These are phyloP conservation scores for Selenia dentaria DNA, from an alignment of 2,888 invertebrate genomes.

Conservation along the genomic window DNA sequence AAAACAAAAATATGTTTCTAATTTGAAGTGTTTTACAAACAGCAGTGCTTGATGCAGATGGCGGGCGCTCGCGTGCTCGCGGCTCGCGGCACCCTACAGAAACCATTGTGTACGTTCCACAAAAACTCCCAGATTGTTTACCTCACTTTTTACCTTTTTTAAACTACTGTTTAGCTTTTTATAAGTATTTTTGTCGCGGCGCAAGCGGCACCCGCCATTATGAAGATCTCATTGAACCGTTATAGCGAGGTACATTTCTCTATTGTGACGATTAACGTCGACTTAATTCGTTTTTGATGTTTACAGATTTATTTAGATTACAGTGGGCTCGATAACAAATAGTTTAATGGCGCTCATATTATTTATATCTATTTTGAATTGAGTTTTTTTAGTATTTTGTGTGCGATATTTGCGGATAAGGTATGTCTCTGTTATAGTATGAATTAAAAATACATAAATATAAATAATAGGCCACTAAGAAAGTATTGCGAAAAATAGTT, in stretches of 20 bases:
- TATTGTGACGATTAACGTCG: slow-evolving; percentile 65
- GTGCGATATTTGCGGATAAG: slow-evolving; percentile 8
- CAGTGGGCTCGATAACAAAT: slow-evolving; percentile 46
- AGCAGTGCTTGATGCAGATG: slow-evolving; percentile 56
- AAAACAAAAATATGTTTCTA: slow-evolving; percentile 8
- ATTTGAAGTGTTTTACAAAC: slow-evolving; percentile 15
- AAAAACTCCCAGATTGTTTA: slow-evolving; percentile 81
- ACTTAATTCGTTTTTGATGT: slow-evolving; percentile 76
- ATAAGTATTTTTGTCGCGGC: slow-evolving; percentile 71
- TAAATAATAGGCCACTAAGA: too few species aligned
- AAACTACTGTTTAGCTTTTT: slow-evolving; percentile 74
- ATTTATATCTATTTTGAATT: slow-evolving; percentile 33
- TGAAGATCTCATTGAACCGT: slow-evolving; percentile 70
- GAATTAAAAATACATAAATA: too few species aligned
- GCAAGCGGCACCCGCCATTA: slow-evolving; percentile 73
- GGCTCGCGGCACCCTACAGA: slow-evolving; percentile 69
- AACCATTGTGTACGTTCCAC: slow-evolving; percentile 61
- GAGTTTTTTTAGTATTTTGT: slow-evolving; percentile 21
- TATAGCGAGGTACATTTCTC: slow-evolving; percentile 51
- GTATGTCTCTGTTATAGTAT: not conserved
- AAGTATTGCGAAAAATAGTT: too few species aligned
- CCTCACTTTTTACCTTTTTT: slow-evolving; percentile 82
- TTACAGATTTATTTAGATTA: slow-evolving; percentile 64
- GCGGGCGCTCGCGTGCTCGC: slow-evolving; percentile 48
- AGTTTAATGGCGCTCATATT: slow-evolving; percentile 31